These are phyloP conservation scores for Lathronympha strigana DNA, from an alignment of 2,888 invertebrate genomes.

Conservation along the genomic window DNA sequence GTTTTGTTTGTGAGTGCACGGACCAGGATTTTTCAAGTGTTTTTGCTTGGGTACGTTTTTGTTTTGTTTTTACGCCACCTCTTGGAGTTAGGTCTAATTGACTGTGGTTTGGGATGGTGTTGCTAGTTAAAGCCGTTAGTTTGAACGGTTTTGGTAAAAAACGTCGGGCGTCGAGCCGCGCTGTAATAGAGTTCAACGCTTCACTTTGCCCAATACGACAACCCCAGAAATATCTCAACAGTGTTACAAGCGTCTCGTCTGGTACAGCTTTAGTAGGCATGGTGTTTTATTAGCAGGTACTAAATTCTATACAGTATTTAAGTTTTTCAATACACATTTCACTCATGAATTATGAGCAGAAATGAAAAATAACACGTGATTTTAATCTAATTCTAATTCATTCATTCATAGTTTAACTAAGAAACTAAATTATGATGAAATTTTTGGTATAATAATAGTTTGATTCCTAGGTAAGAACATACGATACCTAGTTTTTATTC, in stretches of 20 bases:
- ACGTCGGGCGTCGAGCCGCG: slow-evolving; percentile 3
- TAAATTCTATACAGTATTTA: not conserved
- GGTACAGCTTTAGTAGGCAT: too few relatives aligned
- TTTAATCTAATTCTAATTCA: too few relatives aligned
- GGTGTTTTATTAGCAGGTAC: not conserved
- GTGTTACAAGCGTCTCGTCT: not conserved
- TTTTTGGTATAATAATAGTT: too few relatives aligned
- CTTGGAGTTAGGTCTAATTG: not conserved
- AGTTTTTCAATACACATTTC: not conserved
- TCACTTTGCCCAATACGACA: slow-evolving; percentile 11
- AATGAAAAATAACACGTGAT: too few relatives aligned
- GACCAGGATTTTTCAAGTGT: slow-evolving; percentile 33
- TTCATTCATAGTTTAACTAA: too few relatives aligned
- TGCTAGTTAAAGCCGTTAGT: slow-evolving; percentile 26
- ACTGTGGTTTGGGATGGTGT: slow-evolving; percentile 2
- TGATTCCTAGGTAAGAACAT: too few relatives aligned
- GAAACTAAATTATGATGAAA: too few relatives aligned
- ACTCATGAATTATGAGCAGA: not conserved
- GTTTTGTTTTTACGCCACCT: slow-evolving; percentile 16
- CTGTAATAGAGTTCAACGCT: slow-evolving; percentile 33
- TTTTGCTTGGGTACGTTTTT: slow-evolving; percentile 22
- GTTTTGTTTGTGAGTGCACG: slow-evolving; percentile 29
- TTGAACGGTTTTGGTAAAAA: slow-evolving; percentile 27
- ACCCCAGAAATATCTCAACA: not conserved
- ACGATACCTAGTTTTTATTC: too few relatives aligned